Evolutionary conservation across 2,113 vertebrate genomes (phyloP).

Genomic region (Calyptomena viridis): DNA sequence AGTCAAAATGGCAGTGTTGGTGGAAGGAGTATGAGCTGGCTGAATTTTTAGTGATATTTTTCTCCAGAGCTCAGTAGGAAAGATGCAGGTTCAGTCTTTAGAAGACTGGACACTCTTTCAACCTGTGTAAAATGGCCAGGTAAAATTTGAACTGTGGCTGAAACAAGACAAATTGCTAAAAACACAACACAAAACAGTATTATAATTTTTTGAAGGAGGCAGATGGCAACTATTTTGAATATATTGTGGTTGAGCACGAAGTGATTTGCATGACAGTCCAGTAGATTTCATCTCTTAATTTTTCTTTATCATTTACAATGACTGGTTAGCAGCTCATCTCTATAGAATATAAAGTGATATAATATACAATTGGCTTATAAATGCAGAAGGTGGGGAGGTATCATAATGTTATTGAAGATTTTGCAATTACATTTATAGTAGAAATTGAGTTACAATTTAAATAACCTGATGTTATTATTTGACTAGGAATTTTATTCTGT

Average conservation of each 20-base stretch:
- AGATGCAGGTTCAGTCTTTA: background rate
- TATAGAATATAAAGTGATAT: background rate
- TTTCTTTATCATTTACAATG: constrained; percentile 46
- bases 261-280: constrained; percentile 69
- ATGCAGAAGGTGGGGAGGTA: background rate
- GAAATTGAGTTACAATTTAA: background rate
- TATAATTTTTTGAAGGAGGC: constrained; percentile 37
- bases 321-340: constrained; percentile 27
- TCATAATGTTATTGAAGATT: background rate
- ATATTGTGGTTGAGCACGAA: constrained; percentile 59
- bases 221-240: constrained; percentile 59
- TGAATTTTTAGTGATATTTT: background rate
- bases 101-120: background rate
- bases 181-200: background rate
- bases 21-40: background rate
- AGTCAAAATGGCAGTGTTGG: background rate
- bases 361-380: background rate
- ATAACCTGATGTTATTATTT: background rate
- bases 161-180: background rate
- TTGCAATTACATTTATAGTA: background rate
- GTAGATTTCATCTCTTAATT: constrained; percentile 40
- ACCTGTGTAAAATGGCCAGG: background rate
- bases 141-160: background rate
- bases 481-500: background rate
- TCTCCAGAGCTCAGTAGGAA: background rate